A percentile compares a stretch with the other conserved stretches of the same genome.
Evolutionary conservation across 1,140 invertebrate species (phyloP).

Genomic region (Eciton burchellii): DNA sequence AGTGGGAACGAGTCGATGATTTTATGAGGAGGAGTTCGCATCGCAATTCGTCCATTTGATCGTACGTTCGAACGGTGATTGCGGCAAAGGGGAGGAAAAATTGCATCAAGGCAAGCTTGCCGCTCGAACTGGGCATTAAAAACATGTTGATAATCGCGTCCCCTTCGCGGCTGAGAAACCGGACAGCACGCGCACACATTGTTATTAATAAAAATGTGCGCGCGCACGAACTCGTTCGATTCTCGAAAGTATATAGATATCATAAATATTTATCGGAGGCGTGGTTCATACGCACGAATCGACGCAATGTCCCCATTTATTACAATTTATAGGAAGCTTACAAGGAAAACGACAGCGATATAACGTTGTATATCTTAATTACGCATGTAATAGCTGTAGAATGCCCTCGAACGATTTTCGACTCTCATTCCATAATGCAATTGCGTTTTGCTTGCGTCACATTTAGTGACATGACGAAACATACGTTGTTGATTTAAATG

Average conservation of each 20-base stretch:
- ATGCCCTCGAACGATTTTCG: background rate
- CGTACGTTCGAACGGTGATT: background rate
- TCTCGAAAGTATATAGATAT: constrained; percentile 12
- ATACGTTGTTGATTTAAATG: background rate
- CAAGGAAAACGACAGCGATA: background rate
- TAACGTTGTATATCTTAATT: background rate
- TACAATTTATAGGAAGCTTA: background rate
- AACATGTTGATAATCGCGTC: constrained; percentile 49
- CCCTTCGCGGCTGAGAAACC: constrained; percentile 21
- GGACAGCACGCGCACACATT: constrained; percentile 15
- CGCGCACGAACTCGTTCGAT: background rate
- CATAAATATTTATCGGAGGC: constrained; percentile 34
- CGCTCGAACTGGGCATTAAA: background rate
- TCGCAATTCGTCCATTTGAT: background rate
- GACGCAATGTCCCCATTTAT: constrained; percentile 9
- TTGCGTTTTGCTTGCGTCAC: background rate
- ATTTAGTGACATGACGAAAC: background rate
- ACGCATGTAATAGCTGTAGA: background rate
- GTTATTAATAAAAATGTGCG: constrained; percentile 17
- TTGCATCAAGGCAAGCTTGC: constrained; percentile 18
- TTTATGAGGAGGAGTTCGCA: background rate
- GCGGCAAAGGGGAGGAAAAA: constrained; percentile 30
- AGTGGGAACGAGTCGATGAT: background rate
- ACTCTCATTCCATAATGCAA: background rate
- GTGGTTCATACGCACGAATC: background rate